Percentiles rank a stretch among this genome's conserved stretches.
Conservation (phyloP, 2,113 vertebrate species). For the Sapayoa aenigma region DNA sequence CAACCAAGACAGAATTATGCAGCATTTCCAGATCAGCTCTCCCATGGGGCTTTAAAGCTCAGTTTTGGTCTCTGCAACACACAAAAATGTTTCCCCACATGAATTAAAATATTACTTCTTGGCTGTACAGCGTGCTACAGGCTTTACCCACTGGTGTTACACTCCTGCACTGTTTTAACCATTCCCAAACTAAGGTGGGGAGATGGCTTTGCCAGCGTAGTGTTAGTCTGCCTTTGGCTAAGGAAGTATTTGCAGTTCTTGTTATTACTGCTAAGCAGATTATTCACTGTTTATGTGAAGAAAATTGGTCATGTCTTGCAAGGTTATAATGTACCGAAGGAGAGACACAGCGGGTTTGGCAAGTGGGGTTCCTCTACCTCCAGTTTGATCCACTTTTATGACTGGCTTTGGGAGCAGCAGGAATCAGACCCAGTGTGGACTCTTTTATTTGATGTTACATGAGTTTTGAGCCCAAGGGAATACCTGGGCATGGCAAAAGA, state of each 20-base stretch:
- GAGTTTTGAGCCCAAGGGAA: neutral
- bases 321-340: neutral
- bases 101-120: conserved; percentile 63
- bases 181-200: conserved; percentile 44
- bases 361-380: neutral
- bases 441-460: neutral
- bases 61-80: conserved; percentile 33
- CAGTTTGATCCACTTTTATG: neutral
- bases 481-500: neutral
- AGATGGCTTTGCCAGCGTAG: neutral
- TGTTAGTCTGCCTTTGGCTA: conserved; percentile 26
- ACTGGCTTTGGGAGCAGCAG: neutral
- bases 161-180: conserved; percentile 13
- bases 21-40: conserved; percentile 52
- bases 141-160: conserved; percentile 59
- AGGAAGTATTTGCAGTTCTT: conserved; percentile 31
- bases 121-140: conserved; percentile 46
- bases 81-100: conserved; percentile 55
- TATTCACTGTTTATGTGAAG: conserved; percentile 12
- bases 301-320: neutral
- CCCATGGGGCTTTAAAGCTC: conserved; percentile 4
- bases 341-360: neutral
- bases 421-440: neutral
- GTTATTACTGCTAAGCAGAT: neutral
- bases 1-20: conserved; percentile 57